Conservation (phyloP, 2,888 invertebrate genomes). For the Drosophila formosana region DNA sequence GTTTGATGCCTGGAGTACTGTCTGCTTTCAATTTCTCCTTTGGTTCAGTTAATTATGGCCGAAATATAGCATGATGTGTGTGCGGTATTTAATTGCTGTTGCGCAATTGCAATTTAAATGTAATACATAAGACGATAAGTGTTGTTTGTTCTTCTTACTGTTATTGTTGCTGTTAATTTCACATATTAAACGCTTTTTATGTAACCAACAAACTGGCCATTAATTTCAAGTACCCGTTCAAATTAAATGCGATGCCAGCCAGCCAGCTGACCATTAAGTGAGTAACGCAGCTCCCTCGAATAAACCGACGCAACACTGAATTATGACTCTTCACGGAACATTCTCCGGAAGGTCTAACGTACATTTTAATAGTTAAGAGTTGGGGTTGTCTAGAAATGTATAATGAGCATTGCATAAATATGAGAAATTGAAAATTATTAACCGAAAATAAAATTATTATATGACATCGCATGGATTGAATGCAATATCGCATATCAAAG, state of each 20-base stretch:
- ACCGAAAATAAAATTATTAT: too few species aligned
- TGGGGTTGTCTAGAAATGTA: too few species aligned
- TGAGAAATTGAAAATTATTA: too few species aligned
- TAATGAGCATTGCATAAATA: too few species aligned
- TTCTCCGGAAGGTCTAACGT: neutral
- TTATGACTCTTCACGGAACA: constrained; percentile 32
- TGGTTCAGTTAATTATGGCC: constrained; percentile 39
- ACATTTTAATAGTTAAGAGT: too few species aligned
- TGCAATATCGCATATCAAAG: neutral
- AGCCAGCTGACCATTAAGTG: constrained; percentile 46
- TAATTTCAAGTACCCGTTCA: constrained; percentile 56
- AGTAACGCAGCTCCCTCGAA: constrained; percentile 1
- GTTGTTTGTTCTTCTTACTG: constrained; percentile 12
- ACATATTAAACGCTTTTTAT: constrained; percentile 41
- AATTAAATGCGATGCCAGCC: constrained; percentile 58
- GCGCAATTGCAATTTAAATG: constrained; percentile 57
- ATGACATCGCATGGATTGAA: too few species aligned
- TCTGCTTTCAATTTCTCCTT: constrained; percentile 12
- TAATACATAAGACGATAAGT: constrained; percentile 35
- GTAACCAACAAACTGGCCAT: constrained; percentile 56
- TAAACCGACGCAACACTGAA: constrained; percentile 21
- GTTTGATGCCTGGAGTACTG: constrained; percentile 28
- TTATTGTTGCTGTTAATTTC: constrained; percentile 22
- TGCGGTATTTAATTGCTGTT: constrained; percentile 52
- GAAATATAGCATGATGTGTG: constrained; percentile 24